These are phyloP conservation scores for Meriones unguiculatus DNA, from an alignment of 2,113 vertebrate genomes.

Conservation along the genomic window DNA sequence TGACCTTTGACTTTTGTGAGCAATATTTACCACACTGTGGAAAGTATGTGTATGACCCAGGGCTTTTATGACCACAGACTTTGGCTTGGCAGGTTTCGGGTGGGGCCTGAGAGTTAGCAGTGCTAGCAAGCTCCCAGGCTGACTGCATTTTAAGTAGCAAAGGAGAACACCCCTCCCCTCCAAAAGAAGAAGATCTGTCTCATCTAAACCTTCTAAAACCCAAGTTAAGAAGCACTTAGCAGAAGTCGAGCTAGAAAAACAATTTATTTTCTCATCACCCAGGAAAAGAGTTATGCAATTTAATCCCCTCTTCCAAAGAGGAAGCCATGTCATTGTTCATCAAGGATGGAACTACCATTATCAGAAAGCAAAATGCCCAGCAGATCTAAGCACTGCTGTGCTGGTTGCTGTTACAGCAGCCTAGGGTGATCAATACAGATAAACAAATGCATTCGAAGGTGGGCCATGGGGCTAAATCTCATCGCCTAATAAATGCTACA, in stretches of 20 bases:
- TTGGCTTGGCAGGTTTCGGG: too few relatives aligned
- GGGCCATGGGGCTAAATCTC: constrained; percentile 61
- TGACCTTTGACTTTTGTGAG: not conserved
- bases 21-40: not conserved
- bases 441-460: constrained; percentile 70
- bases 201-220: constrained; percentile 29
- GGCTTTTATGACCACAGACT: not conserved
- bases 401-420: constrained; percentile 52
- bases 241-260: constrained; percentile 64
- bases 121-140: not conserved
- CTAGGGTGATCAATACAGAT: not conserved
- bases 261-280: constrained; percentile 78
- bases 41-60: accelerated
- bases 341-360: not conserved
- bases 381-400: constrained; percentile 42
- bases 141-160: not conserved
- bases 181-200: not conserved
- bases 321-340: constrained; percentile 47
- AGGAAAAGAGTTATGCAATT: constrained; percentile 38
- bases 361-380: constrained; percentile 53
- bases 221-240: constrained; percentile 55
- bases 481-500: constrained; percentile 61
- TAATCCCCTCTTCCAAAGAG: constrained; percentile 53
- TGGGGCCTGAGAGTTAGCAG: not conserved
- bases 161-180: not conserved